Base-by-base conservation (phyloP, 1,140 invertebrate species). In the Ceratina japonica region DNA sequence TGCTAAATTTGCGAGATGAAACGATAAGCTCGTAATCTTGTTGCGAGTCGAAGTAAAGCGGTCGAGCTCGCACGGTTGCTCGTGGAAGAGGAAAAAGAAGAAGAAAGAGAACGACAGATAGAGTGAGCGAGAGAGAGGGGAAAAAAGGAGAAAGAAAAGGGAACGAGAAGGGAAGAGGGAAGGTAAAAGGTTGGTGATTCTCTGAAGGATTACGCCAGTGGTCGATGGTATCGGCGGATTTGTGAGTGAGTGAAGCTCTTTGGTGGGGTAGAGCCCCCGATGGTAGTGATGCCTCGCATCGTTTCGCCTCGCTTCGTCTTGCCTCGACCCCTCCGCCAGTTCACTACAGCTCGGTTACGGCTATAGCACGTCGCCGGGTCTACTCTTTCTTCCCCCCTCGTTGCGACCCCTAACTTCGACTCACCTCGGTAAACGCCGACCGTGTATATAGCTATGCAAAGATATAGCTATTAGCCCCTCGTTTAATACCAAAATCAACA, bases 371-470 rank as follows among this genome's bases (percentile, higher is more conserved):
- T 54, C 52, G 27, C 27, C 27, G 10, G 12, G 13, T 49, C 68
- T 70, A 27, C 12, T 13, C 56, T 58, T 58, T 7, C 56, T 61
- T 61, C 12, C 20, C 59, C 22, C 4, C 16, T 37, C 15, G 18
- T n/a, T 12, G 7, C 20, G 13, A 24, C 20, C 13, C 58, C 7
- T 59, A 24, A 31, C 31, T 49, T 51, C 44, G 64, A 13, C 18
- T 51, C 20, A 22, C 64, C 31, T 87, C 83, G 86, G 86, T 89
- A 87, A 89, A 89, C 87, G 87, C 79, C 79, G 81, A 88, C 81
- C 84, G 86, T 24, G 82, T 56, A 86, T 44, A 44, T 44, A 44
- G 37, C 3, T 44, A 44, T 10, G 37, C 37, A 8, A 7, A 44
- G 37, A 44, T 44, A 44, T 44, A 44, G 37, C 37, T 44, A 44